Conservation (phyloP, 2,888 invertebrate species). For the Fragum whitleyi region DNA sequence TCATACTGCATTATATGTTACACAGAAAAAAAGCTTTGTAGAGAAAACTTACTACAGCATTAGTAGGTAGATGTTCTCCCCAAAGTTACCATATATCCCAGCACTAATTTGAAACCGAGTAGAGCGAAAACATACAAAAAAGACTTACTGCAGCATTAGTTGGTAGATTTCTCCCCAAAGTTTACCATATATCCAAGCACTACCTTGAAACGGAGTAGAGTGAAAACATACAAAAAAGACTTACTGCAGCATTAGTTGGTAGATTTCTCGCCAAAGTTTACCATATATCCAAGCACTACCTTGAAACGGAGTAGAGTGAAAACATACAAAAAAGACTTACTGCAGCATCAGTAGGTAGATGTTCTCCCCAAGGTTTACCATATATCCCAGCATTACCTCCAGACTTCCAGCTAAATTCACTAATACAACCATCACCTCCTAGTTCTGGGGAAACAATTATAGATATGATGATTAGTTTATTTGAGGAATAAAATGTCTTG, state of each 20-base stretch:
- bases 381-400: conserved; percentile 88
- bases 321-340: too few relatives aligned
- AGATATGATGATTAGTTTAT: too few relatives aligned
- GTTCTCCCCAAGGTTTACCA: conserved; percentile 92
- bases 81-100: conserved; percentile 89
- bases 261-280: conserved; percentile 92
- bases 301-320: too few relatives aligned
- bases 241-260: conserved; percentile 92
- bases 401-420: conserved; percentile 94
- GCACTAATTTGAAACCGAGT: conserved; percentile 88
- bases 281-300: conserved; percentile 87
- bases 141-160: conserved; percentile 90
- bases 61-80: conserved; percentile 94
- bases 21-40: too few relatives aligned
- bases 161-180: conserved; percentile 93
- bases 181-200: conserved; percentile 88
- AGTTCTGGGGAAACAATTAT: conserved; percentile 87
- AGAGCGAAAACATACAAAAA: too few relatives aligned
- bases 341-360: conserved; percentile 93
- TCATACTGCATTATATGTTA: too few relatives aligned
- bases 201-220: conserved; percentile 89
- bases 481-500: too few relatives aligned
- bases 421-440: conserved; percentile 93
- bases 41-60: conserved; percentile 88
- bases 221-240: too few relatives aligned